Conservation (phyloP, 2,888 invertebrate genomes). For the Cheiracanthium punctorium region DNA sequence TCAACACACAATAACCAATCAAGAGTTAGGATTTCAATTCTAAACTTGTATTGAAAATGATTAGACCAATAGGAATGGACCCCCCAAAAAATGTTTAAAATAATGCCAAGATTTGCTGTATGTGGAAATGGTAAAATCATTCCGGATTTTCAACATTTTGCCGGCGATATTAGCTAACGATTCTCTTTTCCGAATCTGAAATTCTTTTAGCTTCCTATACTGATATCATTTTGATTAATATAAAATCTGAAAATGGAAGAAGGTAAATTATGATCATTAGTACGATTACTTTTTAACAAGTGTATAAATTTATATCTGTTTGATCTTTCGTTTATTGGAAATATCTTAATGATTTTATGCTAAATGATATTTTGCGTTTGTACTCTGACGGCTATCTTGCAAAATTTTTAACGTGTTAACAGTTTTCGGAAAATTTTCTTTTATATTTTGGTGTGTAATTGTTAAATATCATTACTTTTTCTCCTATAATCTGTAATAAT, state of each 20-base stretch:
- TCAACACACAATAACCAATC: not conserved
- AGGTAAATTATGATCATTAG: not conserved
- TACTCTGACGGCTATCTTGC: no score
- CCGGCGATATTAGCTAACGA: conserved; percentile 2
- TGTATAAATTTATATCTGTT: no score
- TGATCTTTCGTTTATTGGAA: no score
- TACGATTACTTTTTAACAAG: not conserved
- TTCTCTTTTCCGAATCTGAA: not conserved
- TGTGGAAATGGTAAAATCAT: not conserved
- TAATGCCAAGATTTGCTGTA: no score
- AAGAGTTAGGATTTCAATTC: not conserved
- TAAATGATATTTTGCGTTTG: no score
- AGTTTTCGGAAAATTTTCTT: no score
- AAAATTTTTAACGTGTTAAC: no score
- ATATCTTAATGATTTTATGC: no score
- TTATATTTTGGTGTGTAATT: no score
- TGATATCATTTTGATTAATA: not conserved
- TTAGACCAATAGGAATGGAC: not conserved
- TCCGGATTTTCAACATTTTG: not conserved
- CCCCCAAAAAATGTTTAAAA: not conserved
- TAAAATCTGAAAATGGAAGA: conserved; percentile 37
- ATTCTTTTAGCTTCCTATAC: not conserved
- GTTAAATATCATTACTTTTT: not conserved
- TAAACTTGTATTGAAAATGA: not conserved
- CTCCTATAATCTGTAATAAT: no score